phyloP scores from a whole-genome alignment of 2,113 vertebrate genomes.

The Tetraodon nigroviridis region DNA sequence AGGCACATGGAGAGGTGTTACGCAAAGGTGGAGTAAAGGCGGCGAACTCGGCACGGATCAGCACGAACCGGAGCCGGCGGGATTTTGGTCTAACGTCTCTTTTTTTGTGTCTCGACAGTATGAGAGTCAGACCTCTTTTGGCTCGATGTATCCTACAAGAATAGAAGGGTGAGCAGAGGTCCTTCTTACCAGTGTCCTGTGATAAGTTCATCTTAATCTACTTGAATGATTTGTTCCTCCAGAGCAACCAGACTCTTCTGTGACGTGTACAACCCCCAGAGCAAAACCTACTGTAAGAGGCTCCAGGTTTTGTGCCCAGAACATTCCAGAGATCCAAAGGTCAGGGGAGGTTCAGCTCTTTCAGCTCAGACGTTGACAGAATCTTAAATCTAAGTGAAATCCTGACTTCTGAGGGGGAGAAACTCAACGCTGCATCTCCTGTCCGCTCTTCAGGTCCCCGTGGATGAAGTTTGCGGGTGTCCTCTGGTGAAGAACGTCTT shows the following conservation, averaged over 20 bases:
- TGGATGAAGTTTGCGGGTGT: constrained; percentile 89
- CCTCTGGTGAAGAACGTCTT: constrained; percentile 89
- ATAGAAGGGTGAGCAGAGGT: constrained; percentile 84
- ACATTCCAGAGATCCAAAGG: constrained; percentile 92
- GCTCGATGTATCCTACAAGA: constrained; percentile 90
- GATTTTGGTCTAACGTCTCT: not conserved
- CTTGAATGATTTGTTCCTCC: not conserved
- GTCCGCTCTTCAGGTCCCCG: constrained; percentile 70
- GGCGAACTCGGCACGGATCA: no score
- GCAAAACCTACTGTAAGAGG: constrained; percentile 91
- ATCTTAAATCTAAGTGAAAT: no score
- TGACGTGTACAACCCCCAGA: constrained; percentile 92
- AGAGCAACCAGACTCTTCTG: constrained; percentile 91
- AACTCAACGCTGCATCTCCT: not conserved
- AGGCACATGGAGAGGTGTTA: constrained; percentile 94
- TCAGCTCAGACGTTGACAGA: no score
- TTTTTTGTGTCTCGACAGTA: constrained; percentile 70
- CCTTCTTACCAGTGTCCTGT: not conserved
- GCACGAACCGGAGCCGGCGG: not conserved
- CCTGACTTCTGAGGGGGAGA: not conserved
- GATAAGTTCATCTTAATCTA: not conserved
- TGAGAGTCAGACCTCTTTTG: constrained; percentile 92
- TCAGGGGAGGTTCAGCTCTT: constrained; percentile 46
- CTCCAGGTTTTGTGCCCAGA: constrained; percentile 92
- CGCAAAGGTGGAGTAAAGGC: constrained; percentile 77